phyloP scores from a whole-genome alignment of 2,113 vertebrate genomes.

The Tauraco erythrolophus region DNA sequence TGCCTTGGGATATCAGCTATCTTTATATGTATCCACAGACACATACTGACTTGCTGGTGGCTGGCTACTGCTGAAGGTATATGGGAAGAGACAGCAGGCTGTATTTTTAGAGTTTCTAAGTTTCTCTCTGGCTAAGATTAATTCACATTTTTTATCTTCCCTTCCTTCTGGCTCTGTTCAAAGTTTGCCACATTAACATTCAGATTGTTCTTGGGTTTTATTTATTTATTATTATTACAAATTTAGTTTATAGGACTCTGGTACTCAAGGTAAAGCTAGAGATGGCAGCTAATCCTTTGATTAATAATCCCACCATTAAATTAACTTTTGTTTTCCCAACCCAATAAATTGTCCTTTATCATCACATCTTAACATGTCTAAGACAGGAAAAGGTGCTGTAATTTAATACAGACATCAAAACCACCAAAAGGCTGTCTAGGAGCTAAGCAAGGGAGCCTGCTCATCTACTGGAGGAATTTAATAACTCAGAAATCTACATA shows the following conservation, averaged over 20 bases:
- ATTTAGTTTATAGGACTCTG: neutral
- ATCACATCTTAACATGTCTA: neutral
- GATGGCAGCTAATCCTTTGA: neutral
- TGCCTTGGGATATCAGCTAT: conserved; percentile 10
- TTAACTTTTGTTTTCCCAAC: neutral
- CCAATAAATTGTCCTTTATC: neutral
- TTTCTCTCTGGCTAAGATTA: conserved; percentile 37
- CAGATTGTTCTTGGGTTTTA: neutral
- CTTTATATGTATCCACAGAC: neutral
- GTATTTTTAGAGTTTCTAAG: neutral
- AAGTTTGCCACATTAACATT: neutral
- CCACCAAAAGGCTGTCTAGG: neutral
- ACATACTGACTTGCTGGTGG: neutral
- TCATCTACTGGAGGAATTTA: neutral
- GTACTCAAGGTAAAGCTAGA: neutral
- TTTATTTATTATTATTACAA: neutral
- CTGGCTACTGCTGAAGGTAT: neutral
- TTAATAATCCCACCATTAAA: neutral
- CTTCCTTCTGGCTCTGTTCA: neutral
- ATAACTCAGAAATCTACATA: neutral
- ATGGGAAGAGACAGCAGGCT: neutral
- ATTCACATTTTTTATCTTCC: neutral
- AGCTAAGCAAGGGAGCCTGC: neutral
- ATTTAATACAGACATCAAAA: neutral
- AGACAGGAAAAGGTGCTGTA: neutral